Evolutionary conservation across 2,888 invertebrate species (phyloP).

Genomic region (Alsophila aescularia): DNA sequence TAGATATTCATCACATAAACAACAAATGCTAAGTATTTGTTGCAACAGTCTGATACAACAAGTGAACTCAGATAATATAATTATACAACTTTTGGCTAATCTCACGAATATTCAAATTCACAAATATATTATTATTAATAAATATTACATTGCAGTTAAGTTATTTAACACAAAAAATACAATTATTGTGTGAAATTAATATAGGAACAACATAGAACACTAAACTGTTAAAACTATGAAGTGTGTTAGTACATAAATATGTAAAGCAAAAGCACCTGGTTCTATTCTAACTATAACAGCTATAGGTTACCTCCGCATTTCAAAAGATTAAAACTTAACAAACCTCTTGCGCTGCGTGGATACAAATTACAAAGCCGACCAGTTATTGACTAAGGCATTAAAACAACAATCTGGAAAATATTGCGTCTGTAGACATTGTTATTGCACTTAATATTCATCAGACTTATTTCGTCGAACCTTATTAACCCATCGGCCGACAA

Average conservation of each 20-base stretch:
- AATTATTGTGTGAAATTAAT: neutral
- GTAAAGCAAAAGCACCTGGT: slow-evolving; percentile 21
- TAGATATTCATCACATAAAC: neutral
- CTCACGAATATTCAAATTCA: neutral
- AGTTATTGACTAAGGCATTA: slow-evolving; percentile 26
- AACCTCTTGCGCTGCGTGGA: neutral
- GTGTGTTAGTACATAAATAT: slow-evolving; percentile 2
- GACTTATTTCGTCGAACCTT: slow-evolving; percentile 21
- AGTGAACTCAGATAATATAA: neutral
- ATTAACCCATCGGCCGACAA: neutral
- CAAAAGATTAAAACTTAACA: neutral
- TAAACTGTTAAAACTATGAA: slow-evolving; percentile 1
- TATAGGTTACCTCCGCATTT: neutral
- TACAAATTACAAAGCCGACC: slow-evolving; percentile 8
- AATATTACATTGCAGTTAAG: neutral
- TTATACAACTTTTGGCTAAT: neutral
- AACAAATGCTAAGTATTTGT: too few relatives aligned
- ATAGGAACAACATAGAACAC: neutral
- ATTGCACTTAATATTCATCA: slow-evolving; percentile 35
- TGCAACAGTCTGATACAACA: too few relatives aligned
- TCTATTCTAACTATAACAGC: neutral
- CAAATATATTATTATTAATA: neutral
- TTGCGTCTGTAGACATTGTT: slow-evolving; percentile 13
- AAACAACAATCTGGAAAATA: slow-evolving; percentile 23
- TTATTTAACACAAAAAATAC: too few relatives aligned